Evolutionary conservation across 2,888 invertebrate genomes (phyloP).

Genomic region (Luperina nickerlii): DNA sequence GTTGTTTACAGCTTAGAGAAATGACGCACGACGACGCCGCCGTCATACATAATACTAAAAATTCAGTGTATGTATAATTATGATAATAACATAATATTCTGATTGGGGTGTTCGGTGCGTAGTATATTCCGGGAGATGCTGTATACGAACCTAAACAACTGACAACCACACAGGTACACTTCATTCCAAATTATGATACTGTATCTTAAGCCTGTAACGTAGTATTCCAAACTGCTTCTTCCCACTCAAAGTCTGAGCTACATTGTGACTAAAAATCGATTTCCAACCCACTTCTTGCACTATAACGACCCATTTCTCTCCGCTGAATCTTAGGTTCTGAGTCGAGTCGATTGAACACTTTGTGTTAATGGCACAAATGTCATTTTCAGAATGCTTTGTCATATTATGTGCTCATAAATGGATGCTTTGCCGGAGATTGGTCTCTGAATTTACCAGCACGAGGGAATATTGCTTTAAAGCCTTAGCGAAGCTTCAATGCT

Average conservation of each 20-base stretch:
- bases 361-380: conserved; percentile 57
- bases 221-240: conserved; percentile 15
- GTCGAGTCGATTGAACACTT: conserved; percentile 58
- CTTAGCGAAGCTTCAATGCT: not conserved
- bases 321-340: conserved; percentile 51
- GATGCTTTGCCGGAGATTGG: conserved; percentile 20
- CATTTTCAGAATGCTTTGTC: conserved; percentile 54
- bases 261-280: conserved; percentile 53
- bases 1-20: too few relatives aligned
- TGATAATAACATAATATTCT: too few relatives aligned
- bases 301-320: conserved; percentile 56
- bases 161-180: not conserved
- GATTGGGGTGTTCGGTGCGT: not conserved
- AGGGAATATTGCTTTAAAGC: not conserved
- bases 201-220: not conserved
- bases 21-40: too few relatives aligned
- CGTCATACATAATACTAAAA: not conserved
- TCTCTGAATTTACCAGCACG: not conserved
- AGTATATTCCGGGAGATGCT: not conserved
- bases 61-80: not conserved
- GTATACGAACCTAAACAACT: not conserved
- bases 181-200: not conserved
- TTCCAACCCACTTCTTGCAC: conserved; percentile 54
- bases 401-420: conserved; percentile 37
- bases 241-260: conserved; percentile 1